A percentile compares a stretch with the other conserved stretches of the same genome.
Conservation (phyloP, 2,888 invertebrate genomes). For the Drosophila acutilabella region DNA sequence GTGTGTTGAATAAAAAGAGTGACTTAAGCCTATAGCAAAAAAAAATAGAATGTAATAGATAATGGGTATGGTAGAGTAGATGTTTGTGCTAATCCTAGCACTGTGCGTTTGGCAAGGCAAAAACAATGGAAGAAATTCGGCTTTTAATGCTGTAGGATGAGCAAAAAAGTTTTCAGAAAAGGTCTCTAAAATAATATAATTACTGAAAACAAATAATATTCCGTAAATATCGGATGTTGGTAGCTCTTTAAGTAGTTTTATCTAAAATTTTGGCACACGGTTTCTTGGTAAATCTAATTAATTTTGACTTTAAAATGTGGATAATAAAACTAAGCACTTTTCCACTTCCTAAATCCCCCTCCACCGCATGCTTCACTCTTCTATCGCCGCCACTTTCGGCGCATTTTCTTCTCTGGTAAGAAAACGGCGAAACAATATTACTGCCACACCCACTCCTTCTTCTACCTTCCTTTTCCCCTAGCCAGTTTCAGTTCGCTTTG, state of each 20-base stretch:
- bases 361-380: neutral
- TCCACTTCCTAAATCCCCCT: neutral
- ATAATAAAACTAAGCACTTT: too few species aligned
- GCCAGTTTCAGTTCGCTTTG: neutral
- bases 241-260: neutral
- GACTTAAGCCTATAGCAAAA: conserved; percentile 39
- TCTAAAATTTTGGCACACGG: conserved; percentile 27
- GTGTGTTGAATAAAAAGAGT: conserved; percentile 13
- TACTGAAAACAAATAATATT: neutral
- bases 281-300: conserved; percentile 9
- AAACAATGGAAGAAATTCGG: conserved; percentile 36
- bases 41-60: conserved; percentile 25
- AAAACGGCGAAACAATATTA: conserved; percentile 73
- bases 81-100: conserved; percentile 36
- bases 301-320: conserved; percentile 1
- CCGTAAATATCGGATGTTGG: neutral
- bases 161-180: neutral
- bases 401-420: conserved; percentile 82
- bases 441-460: conserved; percentile 2
- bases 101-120: conserved; percentile 48
- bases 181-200: neutral
- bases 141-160: conserved; percentile 4
- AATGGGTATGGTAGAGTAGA: conserved; percentile 20
- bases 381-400: conserved; percentile 52
- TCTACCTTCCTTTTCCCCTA: neutral